Evolutionary conservation across 2,888 invertebrate species (phyloP).

Genomic region (Orthonychiurus folsomi): DNA sequence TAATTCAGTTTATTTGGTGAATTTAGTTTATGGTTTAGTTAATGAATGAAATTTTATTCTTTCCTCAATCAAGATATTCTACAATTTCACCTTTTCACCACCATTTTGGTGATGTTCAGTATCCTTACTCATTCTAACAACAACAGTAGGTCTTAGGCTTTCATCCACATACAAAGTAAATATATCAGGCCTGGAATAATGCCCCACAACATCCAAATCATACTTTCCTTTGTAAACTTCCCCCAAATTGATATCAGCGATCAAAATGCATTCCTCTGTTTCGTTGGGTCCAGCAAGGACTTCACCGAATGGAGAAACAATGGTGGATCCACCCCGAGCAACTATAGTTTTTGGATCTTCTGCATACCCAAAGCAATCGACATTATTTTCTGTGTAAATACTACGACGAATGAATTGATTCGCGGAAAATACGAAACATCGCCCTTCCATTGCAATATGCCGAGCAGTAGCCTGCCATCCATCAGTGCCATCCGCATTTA

Average conservation of each 20-base stretch:
- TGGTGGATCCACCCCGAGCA: conserved; percentile 24
- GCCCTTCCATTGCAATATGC: conserved; percentile 29
- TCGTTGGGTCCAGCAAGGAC: conserved; percentile 26
- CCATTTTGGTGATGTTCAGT: neutral
- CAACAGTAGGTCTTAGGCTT: conserved; percentile 2
- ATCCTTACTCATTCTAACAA: neutral
- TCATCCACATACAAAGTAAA: conserved; percentile 28
- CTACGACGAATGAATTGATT: conserved; percentile 21
- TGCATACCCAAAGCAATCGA: conserved; percentile 12
- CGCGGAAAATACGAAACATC: conserved; percentile 28
- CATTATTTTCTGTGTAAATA: conserved; percentile 17
- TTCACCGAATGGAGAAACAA: conserved; percentile 27
- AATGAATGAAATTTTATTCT: neutral
- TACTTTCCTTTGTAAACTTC: conserved; percentile 26
- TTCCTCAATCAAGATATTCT: neutral
- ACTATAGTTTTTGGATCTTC: conserved; percentile 17
- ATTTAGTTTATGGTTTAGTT: too few relatives aligned
- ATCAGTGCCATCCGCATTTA: conserved; percentile 24
- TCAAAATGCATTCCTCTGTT: conserved; percentile 19
- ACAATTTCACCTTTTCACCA: neutral
- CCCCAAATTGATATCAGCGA: conserved; percentile 25
- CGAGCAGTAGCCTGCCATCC: conserved; percentile 29
- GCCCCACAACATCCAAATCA: conserved; percentile 28
- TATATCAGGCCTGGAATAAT: conserved; percentile 29
- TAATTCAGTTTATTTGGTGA: too few relatives aligned